phyloP scores from a whole-genome alignment of 2,797 vertebrate species.

The Enteromius treurensis region DNA sequence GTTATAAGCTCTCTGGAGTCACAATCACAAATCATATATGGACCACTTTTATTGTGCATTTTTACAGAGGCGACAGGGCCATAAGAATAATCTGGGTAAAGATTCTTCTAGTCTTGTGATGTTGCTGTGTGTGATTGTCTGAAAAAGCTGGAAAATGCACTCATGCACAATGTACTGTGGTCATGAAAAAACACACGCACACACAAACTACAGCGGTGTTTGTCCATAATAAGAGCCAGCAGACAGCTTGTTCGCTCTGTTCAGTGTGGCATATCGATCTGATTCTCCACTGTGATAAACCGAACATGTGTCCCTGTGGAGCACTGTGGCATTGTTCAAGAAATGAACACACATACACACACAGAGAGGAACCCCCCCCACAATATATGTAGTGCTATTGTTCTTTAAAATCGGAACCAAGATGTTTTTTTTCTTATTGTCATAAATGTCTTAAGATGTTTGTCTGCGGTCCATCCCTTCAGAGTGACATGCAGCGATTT shows the following conservation, averaged over 20 bases:
- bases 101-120: background rate
- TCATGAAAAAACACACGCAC: slow-evolving; percentile 28
- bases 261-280: slow-evolving; percentile 56
- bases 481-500: background rate
- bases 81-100: background rate
- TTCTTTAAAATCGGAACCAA: background rate
- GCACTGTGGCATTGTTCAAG: slow-evolving; percentile 48
- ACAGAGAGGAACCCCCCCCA: background rate
- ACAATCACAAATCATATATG: background rate
- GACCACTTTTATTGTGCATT: background rate
- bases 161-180: background rate
- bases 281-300: slow-evolving; percentile 53
- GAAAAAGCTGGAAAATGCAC: background rate
- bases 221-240: slow-evolving; percentile 35
- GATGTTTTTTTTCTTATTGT: background rate
- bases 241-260: slow-evolving; percentile 48
- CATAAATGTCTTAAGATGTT: background rate
- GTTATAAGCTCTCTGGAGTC: background rate
- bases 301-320: slow-evolving; percentile 51
- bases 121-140: background rate
- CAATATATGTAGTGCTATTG: background rate
- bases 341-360: slow-evolving; percentile 1
- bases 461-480: background rate
- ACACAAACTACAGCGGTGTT: slow-evolving; percentile 7
- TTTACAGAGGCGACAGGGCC: background rate